phyloP scores from a whole-genome alignment of 2,888 invertebrate genomes.

The Tipula helvola region DNA sequence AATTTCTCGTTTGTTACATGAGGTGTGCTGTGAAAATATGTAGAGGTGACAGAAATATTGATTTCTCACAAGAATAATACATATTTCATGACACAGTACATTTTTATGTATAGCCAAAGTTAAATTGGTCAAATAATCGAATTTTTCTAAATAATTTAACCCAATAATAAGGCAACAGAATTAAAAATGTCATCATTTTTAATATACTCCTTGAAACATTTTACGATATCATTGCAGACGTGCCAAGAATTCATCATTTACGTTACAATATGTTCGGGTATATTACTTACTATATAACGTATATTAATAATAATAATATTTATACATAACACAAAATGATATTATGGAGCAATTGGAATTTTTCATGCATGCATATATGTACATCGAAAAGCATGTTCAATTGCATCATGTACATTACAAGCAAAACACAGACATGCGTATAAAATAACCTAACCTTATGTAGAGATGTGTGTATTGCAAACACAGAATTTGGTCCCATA shows the following conservation, averaged over 20 bases:
- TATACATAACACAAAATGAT: neutral
- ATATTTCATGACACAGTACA: neutral
- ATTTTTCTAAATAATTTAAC: neutral
- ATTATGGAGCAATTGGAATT: neutral
- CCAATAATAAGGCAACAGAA: neutral
- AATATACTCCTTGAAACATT: neutral
- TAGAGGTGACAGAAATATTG: neutral
- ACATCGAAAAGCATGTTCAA: neutral
- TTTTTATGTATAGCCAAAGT: neutral
- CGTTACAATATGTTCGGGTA: neutral
- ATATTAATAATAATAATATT: too few species aligned
- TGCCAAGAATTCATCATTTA: neutral
- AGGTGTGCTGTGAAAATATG: neutral
- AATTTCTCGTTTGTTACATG: neutral
- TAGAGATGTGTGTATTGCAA: neutral
- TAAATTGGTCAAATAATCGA: neutral
- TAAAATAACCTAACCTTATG: neutral
- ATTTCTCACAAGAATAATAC: neutral
- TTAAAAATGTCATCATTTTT: neutral
- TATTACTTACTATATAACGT: too few species aligned
- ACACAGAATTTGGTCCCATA: neutral
- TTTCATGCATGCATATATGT: neutral
- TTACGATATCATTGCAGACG: neutral
- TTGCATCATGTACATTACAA: neutral
- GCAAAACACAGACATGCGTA: neutral